Base-by-base conservation (phyloP, 2,797 vertebrate species). In the Ctenopoma multispine region DNA sequence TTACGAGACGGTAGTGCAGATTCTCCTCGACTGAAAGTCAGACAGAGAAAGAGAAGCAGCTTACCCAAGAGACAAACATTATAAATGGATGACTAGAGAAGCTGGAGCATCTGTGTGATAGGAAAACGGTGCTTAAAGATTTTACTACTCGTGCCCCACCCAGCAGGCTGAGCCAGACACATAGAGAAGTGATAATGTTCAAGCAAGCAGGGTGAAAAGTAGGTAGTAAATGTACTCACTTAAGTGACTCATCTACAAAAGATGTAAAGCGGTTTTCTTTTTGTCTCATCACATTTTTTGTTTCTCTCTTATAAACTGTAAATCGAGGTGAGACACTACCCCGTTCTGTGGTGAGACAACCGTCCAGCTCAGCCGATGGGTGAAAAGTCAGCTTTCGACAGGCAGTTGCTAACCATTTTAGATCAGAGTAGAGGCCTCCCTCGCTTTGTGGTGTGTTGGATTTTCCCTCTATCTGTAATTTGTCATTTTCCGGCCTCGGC, bases 391-490 rank as follows among this genome's bases (percentile, higher is more conserved):
- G 54, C 29, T 47, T 23, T 14, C 53, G 21, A 50, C 31, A 46
- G 51, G 23, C 41, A 34, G 38, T 58, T 18, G 14, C 49, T 68
- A 73, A 24, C 29, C 14, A 14, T 72, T 81, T 81, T 65, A 50
- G 59, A 56, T 9, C 24, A 13, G 56, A 53, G 38, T n/a, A 47
- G 20, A 60, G 17, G 23, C 18, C 11, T 36, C 17, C 20, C n/a
- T 10, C 20, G 3, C 18, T 55, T 49, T 56, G 56, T n/a, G 24
- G 64, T 27, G 7, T 38, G 21, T 31, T 38, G 40, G 4, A 40
- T 64, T 63, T 55, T 69, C 36, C 41, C 38, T 63, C 38, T 63
- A 40, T 74, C 61, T 74, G 75, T 70, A 81, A 73, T 81, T 77
- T 73, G 50, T 17, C 15, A 64, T 44, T 63, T 53, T 76, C 47